Evolutionary conservation across 2,797 vertebrate genomes (phyloP).

Genomic region (Apogon hyalosoma): DNA sequence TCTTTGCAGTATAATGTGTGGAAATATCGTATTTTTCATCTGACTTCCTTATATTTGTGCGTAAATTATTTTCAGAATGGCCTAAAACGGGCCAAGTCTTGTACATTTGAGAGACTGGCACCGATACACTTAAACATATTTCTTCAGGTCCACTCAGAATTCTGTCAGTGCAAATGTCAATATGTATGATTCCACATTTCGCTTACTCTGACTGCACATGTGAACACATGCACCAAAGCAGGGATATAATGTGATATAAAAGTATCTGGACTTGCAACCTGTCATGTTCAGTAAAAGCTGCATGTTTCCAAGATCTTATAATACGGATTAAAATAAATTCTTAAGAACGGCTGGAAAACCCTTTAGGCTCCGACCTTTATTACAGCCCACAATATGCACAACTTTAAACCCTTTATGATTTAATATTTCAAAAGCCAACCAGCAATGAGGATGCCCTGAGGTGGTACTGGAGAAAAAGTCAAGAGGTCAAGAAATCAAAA

Average conservation of each 20-base stretch:
- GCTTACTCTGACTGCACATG: not conserved
- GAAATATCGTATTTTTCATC: not conserved
- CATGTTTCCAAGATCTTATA: no score
- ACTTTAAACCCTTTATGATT: not conserved
- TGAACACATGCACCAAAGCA: not conserved
- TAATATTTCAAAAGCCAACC: not conserved
- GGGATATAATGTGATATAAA: not conserved
- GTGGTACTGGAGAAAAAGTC: slow-evolving; percentile 29
- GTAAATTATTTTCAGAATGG: not conserved
- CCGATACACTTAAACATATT: not conserved
- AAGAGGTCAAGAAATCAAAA: slow-evolving; percentile 19
- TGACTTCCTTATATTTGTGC: not conserved
- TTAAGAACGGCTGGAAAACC: not conserved
- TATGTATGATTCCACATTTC: no score
- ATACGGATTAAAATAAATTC: no score
- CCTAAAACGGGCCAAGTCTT: not conserved
- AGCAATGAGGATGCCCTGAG: slow-evolving; percentile 10
- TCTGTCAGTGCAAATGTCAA: no score
- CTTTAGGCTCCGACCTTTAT: slow-evolving; percentile 1
- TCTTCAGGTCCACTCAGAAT: not conserved
- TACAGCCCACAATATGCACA: not conserved
- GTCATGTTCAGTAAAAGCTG: not conserved
- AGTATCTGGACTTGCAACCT: not conserved
- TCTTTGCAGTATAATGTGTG: not conserved
- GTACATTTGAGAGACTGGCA: no score